Evolutionary conservation across 2,113 vertebrate genomes (phyloP).

Genomic region (Colistium nudipinnis): DNA sequence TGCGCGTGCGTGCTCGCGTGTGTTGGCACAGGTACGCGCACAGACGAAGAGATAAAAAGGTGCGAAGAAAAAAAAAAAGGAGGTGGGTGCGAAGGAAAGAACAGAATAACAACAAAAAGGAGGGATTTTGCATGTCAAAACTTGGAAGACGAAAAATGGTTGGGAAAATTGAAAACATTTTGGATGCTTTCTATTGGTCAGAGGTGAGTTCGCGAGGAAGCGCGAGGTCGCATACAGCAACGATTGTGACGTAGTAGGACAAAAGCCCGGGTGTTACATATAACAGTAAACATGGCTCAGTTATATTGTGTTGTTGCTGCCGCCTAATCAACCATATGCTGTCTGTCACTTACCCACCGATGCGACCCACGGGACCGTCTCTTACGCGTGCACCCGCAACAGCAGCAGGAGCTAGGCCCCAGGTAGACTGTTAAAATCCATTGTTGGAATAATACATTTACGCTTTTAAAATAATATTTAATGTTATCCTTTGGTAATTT

Average conservation of each 20-base stretch:
- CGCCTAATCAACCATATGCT: neutral
- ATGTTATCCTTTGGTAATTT: too few relatives aligned
- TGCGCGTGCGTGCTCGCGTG: constrained; percentile 17
- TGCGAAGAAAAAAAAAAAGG: neutral
- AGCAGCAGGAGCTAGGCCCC: neutral
- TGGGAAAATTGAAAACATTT: too few relatives aligned
- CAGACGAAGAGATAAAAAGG: too few relatives aligned
- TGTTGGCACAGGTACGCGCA: too few relatives aligned
- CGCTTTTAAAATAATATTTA: too few relatives aligned
- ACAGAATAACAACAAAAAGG: neutral
- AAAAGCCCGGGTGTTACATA: neutral
- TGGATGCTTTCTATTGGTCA: too few relatives aligned
- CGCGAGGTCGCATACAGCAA: too few relatives aligned
- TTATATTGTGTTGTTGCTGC: neutral
- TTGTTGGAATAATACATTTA: too few relatives aligned
- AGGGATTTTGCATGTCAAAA: too few relatives aligned
- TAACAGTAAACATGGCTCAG: neutral
- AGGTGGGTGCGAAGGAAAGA: neutral
- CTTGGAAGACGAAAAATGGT: too few relatives aligned
- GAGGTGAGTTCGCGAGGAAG: too few relatives aligned
- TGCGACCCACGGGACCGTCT: neutral
- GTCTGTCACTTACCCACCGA: neutral
- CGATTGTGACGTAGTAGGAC: neutral
- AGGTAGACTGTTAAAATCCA: too few relatives aligned
- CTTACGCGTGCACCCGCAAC: neutral